Percentiles rank a stretch among this genome's conserved stretches.
These are phyloP conservation scores for Polylopha cassiicola DNA, from an alignment of 2,888 invertebrate species.

Conservation along the genomic window DNA sequence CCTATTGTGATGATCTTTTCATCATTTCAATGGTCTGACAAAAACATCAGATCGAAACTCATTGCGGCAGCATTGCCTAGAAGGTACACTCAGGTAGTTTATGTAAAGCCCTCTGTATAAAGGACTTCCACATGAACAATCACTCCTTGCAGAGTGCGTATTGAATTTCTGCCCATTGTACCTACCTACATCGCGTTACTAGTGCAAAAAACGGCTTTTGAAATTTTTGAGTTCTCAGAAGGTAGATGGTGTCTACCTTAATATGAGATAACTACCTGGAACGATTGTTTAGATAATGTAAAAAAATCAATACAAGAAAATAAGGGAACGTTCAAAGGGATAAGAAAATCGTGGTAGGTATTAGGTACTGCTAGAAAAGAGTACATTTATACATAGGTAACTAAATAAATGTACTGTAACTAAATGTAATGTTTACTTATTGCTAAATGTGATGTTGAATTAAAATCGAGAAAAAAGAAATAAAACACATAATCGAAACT, in stretches of 20 bases:
- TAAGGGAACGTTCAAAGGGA: constrained; percentile 11
- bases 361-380: too few species aligned
- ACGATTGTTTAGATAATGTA: constrained; percentile 2
- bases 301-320: constrained; percentile 9
- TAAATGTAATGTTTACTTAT: background rate
- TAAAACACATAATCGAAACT: constrained; percentile 49
- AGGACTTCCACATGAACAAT: constrained; percentile 32
- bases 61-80: background rate
- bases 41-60: constrained; percentile 5
- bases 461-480: constrained; percentile 33
- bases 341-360: too few species aligned
- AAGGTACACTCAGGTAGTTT: constrained; percentile 26
- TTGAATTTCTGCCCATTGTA: constrained; percentile 45
- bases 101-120: constrained; percentile 30
- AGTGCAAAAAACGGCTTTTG: constrained; percentile 16
- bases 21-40: constrained; percentile 3
- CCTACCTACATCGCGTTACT: constrained; percentile 8
- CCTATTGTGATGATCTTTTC: constrained; percentile 7
- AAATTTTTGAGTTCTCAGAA: constrained; percentile 34
- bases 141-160: constrained; percentile 36
- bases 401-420: background rate
- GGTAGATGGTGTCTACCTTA: constrained; percentile 22
- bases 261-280: constrained; percentile 15
- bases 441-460: constrained; percentile 15
- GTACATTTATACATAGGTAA: background rate